These are phyloP conservation scores for Agrypnia vestita DNA, from an alignment of 1,140 invertebrate genomes.

Conservation along the genomic window DNA sequence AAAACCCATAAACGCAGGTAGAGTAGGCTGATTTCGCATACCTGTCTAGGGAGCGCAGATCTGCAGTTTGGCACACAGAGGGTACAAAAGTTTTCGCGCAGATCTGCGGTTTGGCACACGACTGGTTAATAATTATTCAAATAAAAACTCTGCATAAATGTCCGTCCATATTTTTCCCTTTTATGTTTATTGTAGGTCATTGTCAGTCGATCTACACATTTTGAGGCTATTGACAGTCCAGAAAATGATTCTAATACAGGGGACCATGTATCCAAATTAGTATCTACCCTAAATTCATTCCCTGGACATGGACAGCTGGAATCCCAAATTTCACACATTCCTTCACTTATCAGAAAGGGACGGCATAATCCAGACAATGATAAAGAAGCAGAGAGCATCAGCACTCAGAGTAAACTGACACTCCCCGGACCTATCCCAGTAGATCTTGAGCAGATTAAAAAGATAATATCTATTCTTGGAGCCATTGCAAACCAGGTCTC, in stretches of 20 bases:
- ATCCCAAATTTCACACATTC: neutral
- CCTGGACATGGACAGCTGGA: constrained; percentile 6
- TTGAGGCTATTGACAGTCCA: neutral
- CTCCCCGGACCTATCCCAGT: constrained; percentile 2
- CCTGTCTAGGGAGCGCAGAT: too few relatives aligned
- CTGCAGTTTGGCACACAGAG: too few relatives aligned
- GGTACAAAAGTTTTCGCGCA: too few relatives aligned
- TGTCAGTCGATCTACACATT: neutral
- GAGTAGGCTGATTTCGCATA: too few relatives aligned
- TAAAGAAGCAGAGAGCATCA: neutral
- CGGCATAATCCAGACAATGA: neutral
- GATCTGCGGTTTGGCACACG: too few relatives aligned
- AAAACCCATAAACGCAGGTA: too few relatives aligned
- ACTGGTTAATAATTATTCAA: too few relatives aligned
- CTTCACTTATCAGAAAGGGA: neutral
- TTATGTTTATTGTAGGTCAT: neutral
- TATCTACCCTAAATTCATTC: neutral
- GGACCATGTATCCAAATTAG: constrained; percentile 1
- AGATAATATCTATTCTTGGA: neutral
- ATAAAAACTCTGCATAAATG: too few relatives aligned
- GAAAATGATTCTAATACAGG: neutral
- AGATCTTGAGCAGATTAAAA: constrained; percentile 5
- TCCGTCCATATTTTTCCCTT: too few relatives aligned
- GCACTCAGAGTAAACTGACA: neutral
- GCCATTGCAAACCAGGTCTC: constrained; percentile 1